phyloP scores from a whole-genome alignment of 2,797 vertebrate genomes.

The Anableps anableps region DNA sequence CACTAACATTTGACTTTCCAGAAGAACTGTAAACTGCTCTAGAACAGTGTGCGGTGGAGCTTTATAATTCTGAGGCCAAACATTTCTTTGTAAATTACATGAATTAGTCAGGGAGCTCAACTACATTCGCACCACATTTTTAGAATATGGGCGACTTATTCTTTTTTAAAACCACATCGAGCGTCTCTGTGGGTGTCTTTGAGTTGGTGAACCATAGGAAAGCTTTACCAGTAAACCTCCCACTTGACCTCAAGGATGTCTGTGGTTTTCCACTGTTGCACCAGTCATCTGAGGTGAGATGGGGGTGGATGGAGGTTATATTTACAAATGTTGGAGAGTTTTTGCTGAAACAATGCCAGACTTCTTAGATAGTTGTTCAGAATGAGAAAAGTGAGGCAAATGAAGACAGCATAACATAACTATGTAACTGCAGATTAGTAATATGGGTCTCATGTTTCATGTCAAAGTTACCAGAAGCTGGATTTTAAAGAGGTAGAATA shows the following conservation, averaged over 20 bases:
- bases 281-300: conserved; percentile 59
- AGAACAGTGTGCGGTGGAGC: conserved; percentile 9
- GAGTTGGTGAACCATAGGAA: conserved; percentile 60
- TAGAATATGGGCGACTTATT: conserved; percentile 26
- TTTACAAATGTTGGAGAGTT: conserved; percentile 26
- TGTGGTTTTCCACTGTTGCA: conserved; percentile 76
- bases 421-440: conserved; percentile 19
- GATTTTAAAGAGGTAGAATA: conserved; percentile 22
- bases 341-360: background rate
- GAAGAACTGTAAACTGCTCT: conserved; percentile 28
- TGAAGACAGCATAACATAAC: conserved; percentile 10
- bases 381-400: conserved; percentile 11
- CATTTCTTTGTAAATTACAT: conserved; percentile 46
- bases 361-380: conserved; percentile 8
- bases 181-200: conserved; percentile 64
- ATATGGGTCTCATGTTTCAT: conserved; percentile 34
- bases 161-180: conserved; percentile 41
- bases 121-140: conserved; percentile 46
- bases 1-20: conserved; percentile 14
- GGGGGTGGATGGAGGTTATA: conserved; percentile 48
- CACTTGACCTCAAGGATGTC: conserved; percentile 75
- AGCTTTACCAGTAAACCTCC: conserved; percentile 57
- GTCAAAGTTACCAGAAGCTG: conserved; percentile 38
- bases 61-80: conserved; percentile 37
- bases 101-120: conserved; percentile 50